Conservation (phyloP, 2,888 invertebrate genomes). For the Rhopalosiphum nymphaeae region DNA sequence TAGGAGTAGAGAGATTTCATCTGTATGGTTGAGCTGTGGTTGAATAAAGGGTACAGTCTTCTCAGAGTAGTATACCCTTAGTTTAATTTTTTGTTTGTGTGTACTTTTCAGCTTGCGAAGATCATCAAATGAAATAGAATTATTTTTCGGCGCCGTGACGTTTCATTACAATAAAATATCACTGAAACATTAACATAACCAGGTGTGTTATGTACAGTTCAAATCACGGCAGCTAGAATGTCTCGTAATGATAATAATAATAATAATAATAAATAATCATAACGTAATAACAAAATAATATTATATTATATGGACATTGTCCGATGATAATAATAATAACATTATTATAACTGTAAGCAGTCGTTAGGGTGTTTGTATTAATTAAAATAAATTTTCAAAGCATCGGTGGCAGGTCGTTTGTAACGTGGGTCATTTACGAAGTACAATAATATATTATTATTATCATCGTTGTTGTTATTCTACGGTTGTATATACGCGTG, state of each 20-base stretch:
- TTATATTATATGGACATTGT: background rate
- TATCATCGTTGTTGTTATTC: background rate
- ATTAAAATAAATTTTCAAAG: slow-evolving; percentile 4
- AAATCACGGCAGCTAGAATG: background rate
- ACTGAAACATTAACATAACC: background rate
- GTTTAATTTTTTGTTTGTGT: too few species aligned
- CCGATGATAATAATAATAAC: background rate
- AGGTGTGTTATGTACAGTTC: background rate
- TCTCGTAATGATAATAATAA: background rate
- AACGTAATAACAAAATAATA: background rate
- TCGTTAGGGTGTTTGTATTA: background rate
- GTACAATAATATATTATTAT: background rate
- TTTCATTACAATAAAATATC: background rate
- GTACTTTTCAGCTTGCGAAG: too few species aligned
- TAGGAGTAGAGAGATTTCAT: too few species aligned
- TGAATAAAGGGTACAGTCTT: too few species aligned
- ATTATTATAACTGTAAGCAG: background rate
- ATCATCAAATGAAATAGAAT: background rate
- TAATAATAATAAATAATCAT: background rate
- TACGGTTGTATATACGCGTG: background rate
- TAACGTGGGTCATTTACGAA: background rate
- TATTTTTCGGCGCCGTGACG: background rate
- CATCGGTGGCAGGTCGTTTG: background rate
- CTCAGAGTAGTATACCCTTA: too few species aligned
- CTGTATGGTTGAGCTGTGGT: too few species aligned